Evolutionary conservation across 2,113 vertebrate species (phyloP).

Genomic region (Eclectus roratus): DNA sequence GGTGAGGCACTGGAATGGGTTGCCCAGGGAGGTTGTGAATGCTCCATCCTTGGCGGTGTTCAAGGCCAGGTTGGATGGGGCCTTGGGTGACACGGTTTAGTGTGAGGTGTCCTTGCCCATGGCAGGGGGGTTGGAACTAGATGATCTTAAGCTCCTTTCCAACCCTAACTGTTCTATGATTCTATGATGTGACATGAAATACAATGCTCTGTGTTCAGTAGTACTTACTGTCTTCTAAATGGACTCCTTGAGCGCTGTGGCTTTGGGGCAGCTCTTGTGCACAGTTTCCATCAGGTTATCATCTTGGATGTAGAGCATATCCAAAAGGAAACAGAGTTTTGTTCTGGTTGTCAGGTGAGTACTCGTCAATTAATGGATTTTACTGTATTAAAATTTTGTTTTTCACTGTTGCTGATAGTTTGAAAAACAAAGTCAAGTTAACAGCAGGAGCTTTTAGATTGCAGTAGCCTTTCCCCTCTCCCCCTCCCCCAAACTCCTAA

Average conservation of each 20-base stretch:
- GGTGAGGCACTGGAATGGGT: no score
- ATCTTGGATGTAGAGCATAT: background rate
- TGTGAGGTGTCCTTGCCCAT: no score
- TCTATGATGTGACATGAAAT: background rate
- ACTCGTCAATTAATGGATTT: background rate
- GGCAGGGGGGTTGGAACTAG: no score
- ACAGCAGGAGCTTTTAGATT: background rate
- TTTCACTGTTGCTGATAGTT: background rate
- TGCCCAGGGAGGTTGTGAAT: no score
- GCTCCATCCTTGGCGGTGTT: no score
- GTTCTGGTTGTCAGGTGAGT: background rate
- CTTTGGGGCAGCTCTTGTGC: background rate
- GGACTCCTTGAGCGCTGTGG: background rate
- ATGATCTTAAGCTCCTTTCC: no score
- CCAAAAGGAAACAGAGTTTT: background rate
- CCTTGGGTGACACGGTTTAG: no score
- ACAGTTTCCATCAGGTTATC: fast-evolving
- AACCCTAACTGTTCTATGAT: no score
- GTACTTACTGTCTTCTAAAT: background rate
- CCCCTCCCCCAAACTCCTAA: background rate
- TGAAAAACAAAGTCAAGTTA: background rate
- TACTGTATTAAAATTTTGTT: background rate
- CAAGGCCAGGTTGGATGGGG: no score
- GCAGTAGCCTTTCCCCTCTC: background rate
- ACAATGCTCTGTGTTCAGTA: background rate